Base-by-base conservation (phyloP, 92 coral and sea anemone genomes). In the Parazoanthus atlanticus region DNA sequence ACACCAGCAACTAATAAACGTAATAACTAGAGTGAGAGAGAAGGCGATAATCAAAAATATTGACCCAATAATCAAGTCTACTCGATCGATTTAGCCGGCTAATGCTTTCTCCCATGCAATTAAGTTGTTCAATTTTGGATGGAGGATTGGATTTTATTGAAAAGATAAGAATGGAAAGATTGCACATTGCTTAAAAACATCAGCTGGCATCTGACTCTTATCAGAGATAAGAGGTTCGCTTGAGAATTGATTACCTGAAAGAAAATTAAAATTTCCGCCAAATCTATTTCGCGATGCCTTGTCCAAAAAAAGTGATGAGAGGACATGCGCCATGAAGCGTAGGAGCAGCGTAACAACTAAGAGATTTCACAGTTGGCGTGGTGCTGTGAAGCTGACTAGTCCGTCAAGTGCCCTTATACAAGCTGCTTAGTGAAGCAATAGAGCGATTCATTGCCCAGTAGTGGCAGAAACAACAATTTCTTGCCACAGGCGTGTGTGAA, bases 121-220 rank as follows among this genome's bases (percentile, higher is more conserved):
- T 93, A 95, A 95, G 94, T 90, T 79, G 89, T 88, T 90, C 96
- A 92, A 90, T 95, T 92, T 93, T 72, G 92, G 66, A 69, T 81
- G 94, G 90, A 88, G 92, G 87, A 88, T 82, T 78, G 82, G 91
- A 86, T 86, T 80, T 52, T 85, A 91, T 85, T 81, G 93, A 91
- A 93, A 85, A 88, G 96, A 91, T 94, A 95, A 93, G 91, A 89
- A 88, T 74, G 36, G 86, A 79, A 52, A 73, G 74, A 64, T 66
- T 81, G 49, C 89, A 88, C 83, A 85, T 85, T 85, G 41, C 78
- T 70, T 84, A 46, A 84, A 67, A 41, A 67, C 40, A 54, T 70
- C 87, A 84, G 88, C 84, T 88, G 89, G 91, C 89, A 81, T 91
- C 86, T 89, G 91, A 49, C 40, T 29, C 49, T 71, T 85, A 89